A percentile compares a stretch with the other conserved stretches of the same genome.
Conservation (phyloP, 2,888 invertebrate species). For the Clitarchus hookeri region DNA sequence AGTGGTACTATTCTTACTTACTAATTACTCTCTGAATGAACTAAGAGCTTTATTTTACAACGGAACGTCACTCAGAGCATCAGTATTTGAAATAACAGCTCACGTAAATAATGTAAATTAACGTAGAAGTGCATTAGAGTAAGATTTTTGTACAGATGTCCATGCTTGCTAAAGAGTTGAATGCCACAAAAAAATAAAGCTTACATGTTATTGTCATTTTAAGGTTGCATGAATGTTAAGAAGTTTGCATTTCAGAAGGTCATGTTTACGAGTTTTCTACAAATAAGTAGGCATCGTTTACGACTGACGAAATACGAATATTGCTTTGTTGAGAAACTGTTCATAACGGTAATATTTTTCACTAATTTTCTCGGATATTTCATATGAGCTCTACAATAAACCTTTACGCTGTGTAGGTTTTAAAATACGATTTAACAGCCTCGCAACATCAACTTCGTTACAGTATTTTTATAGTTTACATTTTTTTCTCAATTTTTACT, state of each 20-base stretch:
- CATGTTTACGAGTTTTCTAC: too few relatives aligned
- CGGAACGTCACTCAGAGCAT: neutral
- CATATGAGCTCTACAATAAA: too few relatives aligned
- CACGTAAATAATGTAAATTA: neutral
- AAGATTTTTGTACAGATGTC: neutral
- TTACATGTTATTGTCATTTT: neutral
- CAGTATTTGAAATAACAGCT: neutral
- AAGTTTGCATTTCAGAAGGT: neutral
- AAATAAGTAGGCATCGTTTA: too few relatives aligned
- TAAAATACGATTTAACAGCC: too few relatives aligned
- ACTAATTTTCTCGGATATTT: too few relatives aligned
- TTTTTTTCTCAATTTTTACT: too few relatives aligned
- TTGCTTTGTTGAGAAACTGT: too few relatives aligned
- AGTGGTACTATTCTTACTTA: neutral
- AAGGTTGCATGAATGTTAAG: neutral
- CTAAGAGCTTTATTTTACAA: neutral
- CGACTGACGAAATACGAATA: too few relatives aligned
- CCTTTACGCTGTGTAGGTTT: too few relatives aligned
- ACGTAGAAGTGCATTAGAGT: neutral
- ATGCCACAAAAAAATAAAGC: neutral
- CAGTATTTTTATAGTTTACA: too few relatives aligned
- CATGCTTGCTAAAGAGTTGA: neutral
- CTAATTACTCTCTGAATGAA: neutral
- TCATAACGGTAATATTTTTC: too few relatives aligned
- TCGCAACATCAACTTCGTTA: too few relatives aligned